These are phyloP conservation scores for Cnemophilus loriae DNA, from an alignment of 2,113 vertebrate genomes.

Conservation along the genomic window DNA sequence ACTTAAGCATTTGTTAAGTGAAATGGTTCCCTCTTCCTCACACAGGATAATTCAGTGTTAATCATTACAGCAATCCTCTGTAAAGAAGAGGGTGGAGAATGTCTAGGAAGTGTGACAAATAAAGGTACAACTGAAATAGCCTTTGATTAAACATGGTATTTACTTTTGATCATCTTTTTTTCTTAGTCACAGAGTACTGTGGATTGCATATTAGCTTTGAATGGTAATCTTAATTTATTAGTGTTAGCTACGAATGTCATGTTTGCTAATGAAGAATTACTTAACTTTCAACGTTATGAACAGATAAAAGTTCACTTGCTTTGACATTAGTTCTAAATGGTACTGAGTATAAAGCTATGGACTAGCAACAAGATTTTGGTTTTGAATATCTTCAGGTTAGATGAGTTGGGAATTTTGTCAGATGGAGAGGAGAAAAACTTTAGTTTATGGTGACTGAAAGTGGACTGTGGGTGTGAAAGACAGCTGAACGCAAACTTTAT, in stretches of 20 bases:
- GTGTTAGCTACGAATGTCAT: background rate
- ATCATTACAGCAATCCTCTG: background rate
- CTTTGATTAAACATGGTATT: background rate
- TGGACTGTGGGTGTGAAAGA: background rate
- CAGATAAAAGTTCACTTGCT: background rate
- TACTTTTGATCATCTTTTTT: slow-evolving; percentile 4
- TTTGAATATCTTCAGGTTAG: background rate
- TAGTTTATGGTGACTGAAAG: background rate
- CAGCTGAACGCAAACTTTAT: background rate
- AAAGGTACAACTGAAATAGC: background rate
- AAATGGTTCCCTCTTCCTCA: background rate
- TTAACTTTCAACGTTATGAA: background rate
- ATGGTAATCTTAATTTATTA: background rate
- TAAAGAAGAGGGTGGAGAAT: background rate
- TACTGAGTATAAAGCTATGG: background rate
- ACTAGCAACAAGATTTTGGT: background rate
- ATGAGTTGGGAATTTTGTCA: background rate
- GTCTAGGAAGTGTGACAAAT: background rate
- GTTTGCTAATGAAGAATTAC: background rate
- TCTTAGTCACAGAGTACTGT: background rate
- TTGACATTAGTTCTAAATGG: background rate
- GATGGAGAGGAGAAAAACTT: background rate
- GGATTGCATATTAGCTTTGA: background rate
- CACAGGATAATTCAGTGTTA: background rate
- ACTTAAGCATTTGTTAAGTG: background rate